Percentiles rank a stretch among this genome's conserved stretches.
Evolutionary conservation across 2,797 vertebrate species (phyloP).

Genomic region (Bradypodion pumilum): DNA sequence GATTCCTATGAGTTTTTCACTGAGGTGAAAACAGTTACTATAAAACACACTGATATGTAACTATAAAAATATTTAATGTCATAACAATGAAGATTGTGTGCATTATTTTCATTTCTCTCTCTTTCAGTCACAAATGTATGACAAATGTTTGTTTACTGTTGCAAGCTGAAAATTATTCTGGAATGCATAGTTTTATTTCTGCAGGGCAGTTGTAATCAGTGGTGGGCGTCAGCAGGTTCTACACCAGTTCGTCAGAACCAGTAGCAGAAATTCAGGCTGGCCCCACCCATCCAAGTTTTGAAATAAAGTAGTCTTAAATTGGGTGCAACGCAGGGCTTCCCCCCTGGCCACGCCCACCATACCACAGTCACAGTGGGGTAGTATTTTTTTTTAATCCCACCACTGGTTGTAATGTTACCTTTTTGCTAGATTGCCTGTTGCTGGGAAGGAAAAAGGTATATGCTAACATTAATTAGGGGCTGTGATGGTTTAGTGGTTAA

Average conservation of each 20-base stretch:
- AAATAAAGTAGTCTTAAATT: no score
- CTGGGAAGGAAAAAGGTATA: not conserved
- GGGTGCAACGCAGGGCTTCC: no score
- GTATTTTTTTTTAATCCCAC: no score
- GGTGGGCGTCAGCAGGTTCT: no score
- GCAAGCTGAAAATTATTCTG: not conserved
- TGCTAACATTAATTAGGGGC: no score
- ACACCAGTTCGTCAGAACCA: no score
- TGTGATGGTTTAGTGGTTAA: no score
- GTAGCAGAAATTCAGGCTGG: no score
- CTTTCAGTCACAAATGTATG: no score
- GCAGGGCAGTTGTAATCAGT: not conserved
- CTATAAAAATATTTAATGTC: not conserved
- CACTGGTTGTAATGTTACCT: not conserved
- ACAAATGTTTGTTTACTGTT: not conserved
- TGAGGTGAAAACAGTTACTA: constrained; percentile 90
- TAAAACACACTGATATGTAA: constrained; percentile 87
- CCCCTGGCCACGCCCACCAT: no score
- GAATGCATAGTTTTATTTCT: not conserved
- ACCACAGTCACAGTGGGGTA: no score
- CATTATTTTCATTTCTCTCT: not conserved
- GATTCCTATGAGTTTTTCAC: constrained; percentile 97
- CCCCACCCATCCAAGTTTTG: no score
- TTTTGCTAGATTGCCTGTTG: not conserved
- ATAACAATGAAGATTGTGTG: constrained; percentile 22